Conservation (phyloP, 1,140 invertebrate genomes). For the Megalonaias nervosa region DNA sequence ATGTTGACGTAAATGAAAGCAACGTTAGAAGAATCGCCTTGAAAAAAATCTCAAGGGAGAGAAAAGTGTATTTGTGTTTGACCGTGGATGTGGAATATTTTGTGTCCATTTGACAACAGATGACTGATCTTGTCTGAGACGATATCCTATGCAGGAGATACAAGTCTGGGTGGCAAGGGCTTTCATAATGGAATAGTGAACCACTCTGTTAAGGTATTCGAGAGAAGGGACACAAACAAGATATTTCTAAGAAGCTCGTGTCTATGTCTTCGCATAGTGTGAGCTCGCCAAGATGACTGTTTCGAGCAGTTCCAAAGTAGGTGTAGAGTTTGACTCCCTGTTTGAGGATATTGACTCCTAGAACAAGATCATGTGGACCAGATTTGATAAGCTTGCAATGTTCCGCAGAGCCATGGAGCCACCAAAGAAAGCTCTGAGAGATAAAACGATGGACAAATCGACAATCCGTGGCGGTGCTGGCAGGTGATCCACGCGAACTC, state of each 20-base stretch:
- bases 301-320: constrained; percentile 92
- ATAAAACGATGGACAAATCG: constrained; percentile 96
- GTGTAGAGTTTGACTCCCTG: constrained; percentile 84
- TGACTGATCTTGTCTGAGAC: constrained; percentile 83
- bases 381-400: constrained; percentile 79
- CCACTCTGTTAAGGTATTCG: constrained; percentile 79
- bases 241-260: constrained; percentile 92
- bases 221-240: constrained; percentile 93
- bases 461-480: constrained; percentile 97
- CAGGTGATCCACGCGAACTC: constrained; percentile 97
- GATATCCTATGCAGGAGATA: constrained; percentile 80
- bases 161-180: constrained; percentile 80
- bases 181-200: constrained; percentile 79
- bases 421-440: constrained; percentile 93
- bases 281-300: constrained; percentile 96
- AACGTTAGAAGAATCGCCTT: constrained; percentile 87
- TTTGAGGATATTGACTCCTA: constrained; percentile 98
- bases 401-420: constrained; percentile 91
- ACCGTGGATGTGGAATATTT: constrained; percentile 63
- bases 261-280: constrained; percentile 91
- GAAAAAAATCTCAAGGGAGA: constrained; percentile 74
- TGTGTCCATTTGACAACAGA: constrained; percentile 64
- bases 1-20: constrained; percentile 89
- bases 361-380: constrained; percentile 93
- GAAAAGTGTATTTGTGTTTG: constrained; percentile 57